phyloP scores from a whole-genome alignment of 2,888 invertebrate genomes.

The Trimorus sp. region DNA sequence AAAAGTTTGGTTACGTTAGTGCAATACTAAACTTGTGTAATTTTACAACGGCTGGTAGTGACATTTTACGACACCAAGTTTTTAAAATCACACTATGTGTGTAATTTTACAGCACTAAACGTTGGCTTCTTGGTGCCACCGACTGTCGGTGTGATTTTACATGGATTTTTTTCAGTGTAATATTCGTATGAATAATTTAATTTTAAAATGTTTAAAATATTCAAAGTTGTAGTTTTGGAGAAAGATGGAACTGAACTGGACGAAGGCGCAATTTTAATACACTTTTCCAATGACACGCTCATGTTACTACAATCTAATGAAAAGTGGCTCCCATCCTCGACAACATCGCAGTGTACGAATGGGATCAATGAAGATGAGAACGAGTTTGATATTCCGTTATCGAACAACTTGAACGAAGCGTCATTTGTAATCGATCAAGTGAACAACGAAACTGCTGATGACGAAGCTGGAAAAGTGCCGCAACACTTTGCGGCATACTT shows the following conservation, averaged over 20 bases:
- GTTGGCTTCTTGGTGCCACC: no score
- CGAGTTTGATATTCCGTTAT: background rate
- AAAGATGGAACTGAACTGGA: constrained; percentile 2
- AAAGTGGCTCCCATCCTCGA: background rate
- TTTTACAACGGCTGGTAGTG: no score
- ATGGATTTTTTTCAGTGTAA: no score
- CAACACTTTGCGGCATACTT: background rate
- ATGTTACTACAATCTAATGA: background rate
- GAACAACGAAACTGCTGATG: background rate
- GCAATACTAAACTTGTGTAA: no score
- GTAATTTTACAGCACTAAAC: no score
- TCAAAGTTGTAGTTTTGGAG: background rate
- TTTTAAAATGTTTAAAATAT: background rate
- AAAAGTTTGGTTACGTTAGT: no score
- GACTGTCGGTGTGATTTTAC: no score
- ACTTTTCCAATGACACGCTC: background rate
- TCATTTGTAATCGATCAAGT: background rate
- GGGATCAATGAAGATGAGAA: background rate
- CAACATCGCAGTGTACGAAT: background rate
- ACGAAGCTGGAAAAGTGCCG: background rate
- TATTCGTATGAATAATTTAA: constrained; percentile 1
- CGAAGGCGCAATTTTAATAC: background rate
- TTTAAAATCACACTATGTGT: no score
- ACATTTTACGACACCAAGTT: no score
- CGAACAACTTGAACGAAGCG: background rate